phyloP scores from a whole-genome alignment of 1,140 invertebrate genomes.

The Halyomorpha halys region DNA sequence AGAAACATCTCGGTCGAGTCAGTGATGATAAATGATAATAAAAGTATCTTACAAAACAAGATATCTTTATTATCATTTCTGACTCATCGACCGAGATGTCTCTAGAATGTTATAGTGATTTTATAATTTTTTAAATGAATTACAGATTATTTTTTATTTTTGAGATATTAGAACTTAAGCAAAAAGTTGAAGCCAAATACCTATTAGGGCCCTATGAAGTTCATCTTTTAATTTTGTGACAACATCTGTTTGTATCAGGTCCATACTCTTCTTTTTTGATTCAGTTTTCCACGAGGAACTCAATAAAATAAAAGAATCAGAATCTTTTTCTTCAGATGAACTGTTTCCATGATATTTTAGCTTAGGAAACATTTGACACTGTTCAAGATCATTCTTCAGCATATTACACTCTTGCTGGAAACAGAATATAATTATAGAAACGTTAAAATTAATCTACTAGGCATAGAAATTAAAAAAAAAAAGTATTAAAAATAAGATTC shows the following conservation, averaged over 20 bases:
- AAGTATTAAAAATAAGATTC: not conserved
- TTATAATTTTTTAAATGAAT: too few species aligned
- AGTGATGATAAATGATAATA: too few species aligned
- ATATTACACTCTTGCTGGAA: conserved; percentile 29
- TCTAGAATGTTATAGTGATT: too few species aligned
- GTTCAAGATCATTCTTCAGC: conserved; percentile 24
- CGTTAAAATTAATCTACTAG: not conserved
- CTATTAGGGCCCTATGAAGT: conserved; percentile 23
- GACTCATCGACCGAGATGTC: too few species aligned
- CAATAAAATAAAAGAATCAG: conserved; percentile 22
- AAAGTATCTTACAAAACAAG: too few species aligned
- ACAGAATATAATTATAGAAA: not conserved
- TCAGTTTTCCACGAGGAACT: conserved; percentile 1
- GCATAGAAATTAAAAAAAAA: not conserved
- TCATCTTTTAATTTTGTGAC: conserved; percentile 23
- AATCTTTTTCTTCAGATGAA: conserved; percentile 23
- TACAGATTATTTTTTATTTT: too few species aligned
- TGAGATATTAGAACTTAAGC: too few species aligned
- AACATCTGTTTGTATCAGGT: conserved; percentile 18
- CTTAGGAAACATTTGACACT: conserved; percentile 27
- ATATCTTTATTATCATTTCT: too few species aligned
- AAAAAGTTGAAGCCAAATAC: conserved; percentile 20
- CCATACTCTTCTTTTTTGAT: not conserved
- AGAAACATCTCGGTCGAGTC: too few species aligned
- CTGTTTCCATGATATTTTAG: conserved; percentile 18